These are phyloP conservation scores for Ornithoptera alexandrae DNA, from an alignment of 2,888 invertebrate genomes.

Conservation along the genomic window DNA sequence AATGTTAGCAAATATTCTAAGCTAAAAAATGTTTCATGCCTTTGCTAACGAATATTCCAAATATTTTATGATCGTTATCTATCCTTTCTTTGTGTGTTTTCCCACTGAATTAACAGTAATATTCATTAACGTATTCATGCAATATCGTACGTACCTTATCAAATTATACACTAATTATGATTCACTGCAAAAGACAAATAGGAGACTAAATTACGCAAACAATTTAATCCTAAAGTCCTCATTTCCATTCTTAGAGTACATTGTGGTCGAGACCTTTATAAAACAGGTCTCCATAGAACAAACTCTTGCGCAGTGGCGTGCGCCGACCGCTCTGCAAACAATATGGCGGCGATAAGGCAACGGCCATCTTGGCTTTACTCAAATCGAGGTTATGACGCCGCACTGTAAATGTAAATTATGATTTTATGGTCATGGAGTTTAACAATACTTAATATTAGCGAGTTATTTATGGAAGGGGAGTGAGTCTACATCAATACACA, in stretches of 20 bases:
- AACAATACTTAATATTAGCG: conserved; percentile 27
- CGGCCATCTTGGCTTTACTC: conserved; percentile 66
- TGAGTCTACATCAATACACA: neutral
- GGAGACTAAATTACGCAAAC: conserved; percentile 41
- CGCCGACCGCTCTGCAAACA: conserved; percentile 62
- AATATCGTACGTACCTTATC: conserved; percentile 33
- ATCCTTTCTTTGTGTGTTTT: conserved; percentile 25
- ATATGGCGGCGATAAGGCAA: conserved; percentile 71
- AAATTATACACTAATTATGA: conserved; percentile 36
- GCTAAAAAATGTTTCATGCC: conserved; percentile 9
- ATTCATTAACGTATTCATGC: conserved; percentile 27
- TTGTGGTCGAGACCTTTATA: conserved; percentile 58
- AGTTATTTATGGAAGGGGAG: conserved; percentile 25
- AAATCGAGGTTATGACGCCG: conserved; percentile 69
- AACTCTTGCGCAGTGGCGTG: conserved; percentile 69
- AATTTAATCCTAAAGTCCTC: conserved; percentile 55
- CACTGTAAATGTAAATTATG: conserved; percentile 67
- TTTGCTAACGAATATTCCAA: conserved; percentile 25
- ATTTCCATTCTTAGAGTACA: conserved; percentile 59
- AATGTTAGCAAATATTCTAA: conserved; percentile 1
- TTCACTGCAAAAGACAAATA: conserved; percentile 37
- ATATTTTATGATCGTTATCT: conserved; percentile 27
- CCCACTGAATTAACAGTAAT: conserved; percentile 26
- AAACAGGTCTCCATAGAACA: conserved; percentile 72
- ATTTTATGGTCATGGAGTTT: conserved; percentile 34